phyloP scores from a whole-genome alignment of 1,140 invertebrate genomes.

The Druon quercuslanigerum region DNA sequence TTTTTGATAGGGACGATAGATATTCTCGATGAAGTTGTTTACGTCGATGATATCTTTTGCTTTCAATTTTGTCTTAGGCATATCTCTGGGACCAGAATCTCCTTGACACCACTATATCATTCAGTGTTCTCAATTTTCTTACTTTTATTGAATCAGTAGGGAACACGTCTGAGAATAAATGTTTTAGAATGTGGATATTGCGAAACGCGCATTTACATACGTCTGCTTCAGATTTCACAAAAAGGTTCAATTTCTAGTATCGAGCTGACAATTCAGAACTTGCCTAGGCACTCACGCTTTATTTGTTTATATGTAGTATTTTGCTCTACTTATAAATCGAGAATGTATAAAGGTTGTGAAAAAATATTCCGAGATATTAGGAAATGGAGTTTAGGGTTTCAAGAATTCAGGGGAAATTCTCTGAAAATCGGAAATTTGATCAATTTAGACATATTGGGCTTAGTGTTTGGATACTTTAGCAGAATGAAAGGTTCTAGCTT shows the following conservation, averaged over 20 bases:
- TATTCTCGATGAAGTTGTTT: background rate
- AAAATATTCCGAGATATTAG: too few relatives aligned
- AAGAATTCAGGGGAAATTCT: too few relatives aligned
- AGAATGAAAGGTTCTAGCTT: too few relatives aligned
- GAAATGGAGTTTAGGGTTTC: too few relatives aligned
- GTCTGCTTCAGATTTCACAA: background rate
- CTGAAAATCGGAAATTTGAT: too few relatives aligned
- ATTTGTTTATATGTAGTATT: too few relatives aligned
- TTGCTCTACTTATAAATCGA: too few relatives aligned
- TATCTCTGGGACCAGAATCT: conserved; percentile 25
- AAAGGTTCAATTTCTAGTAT: background rate
- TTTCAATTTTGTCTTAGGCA: conserved; percentile 12
- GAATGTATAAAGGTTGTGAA: too few relatives aligned
- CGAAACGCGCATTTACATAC: conserved; percentile 1
- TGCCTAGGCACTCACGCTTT: too few relatives aligned
- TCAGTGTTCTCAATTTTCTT: conserved; percentile 12
- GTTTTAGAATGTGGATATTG: conserved; percentile 5
- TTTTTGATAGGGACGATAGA: conserved; percentile 6
- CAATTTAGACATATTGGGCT: too few relatives aligned
- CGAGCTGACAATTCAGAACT: too few relatives aligned
- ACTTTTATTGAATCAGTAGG: background rate
- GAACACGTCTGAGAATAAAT: conserved; percentile 2
- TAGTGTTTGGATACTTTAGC: too few relatives aligned
- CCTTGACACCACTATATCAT: conserved; percentile 4
- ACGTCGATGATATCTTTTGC: background rate